Conservation (phyloP, 2,113 vertebrate genomes). For the Chiloscyllium plagiosum region DNA sequence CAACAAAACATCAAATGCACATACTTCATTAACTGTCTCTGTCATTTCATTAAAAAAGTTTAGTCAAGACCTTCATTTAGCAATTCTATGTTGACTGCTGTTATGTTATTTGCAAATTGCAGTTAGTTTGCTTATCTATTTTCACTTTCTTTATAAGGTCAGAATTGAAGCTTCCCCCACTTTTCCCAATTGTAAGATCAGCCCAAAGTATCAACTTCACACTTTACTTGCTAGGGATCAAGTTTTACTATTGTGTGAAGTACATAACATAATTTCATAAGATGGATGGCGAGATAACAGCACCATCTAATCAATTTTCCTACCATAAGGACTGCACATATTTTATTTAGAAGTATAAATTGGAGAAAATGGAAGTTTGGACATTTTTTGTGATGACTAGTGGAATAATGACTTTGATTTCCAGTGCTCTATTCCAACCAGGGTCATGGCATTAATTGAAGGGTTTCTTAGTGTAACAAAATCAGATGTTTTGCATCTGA, state of each 20-base stretch:
- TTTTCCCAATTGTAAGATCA: background rate
- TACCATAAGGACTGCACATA: background rate
- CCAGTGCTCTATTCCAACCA: no score
- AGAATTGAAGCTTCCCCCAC: background rate
- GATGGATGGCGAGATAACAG: background rate
- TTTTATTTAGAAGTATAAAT: no score
- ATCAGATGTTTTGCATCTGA: background rate
- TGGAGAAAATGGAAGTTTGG: no score
- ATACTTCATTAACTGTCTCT: background rate
- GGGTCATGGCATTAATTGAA: background rate
- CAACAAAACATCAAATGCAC: no score
- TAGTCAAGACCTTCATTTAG: background rate
- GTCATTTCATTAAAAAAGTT: background rate
- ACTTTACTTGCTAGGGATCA: background rate
- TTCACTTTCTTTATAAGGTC: background rate
- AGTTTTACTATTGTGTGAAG: background rate
- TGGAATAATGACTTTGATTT: no score
- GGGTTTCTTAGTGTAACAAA: background rate
- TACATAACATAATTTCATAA: background rate
- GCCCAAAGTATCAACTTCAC: background rate
- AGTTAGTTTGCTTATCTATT: background rate
- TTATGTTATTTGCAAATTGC: background rate
- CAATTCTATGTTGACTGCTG: background rate
- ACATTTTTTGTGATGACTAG: no score
- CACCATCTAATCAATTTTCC: background rate